Conservation (phyloP, 2,113 vertebrate genomes). For the Neolamprologus falcicula region DNA sequence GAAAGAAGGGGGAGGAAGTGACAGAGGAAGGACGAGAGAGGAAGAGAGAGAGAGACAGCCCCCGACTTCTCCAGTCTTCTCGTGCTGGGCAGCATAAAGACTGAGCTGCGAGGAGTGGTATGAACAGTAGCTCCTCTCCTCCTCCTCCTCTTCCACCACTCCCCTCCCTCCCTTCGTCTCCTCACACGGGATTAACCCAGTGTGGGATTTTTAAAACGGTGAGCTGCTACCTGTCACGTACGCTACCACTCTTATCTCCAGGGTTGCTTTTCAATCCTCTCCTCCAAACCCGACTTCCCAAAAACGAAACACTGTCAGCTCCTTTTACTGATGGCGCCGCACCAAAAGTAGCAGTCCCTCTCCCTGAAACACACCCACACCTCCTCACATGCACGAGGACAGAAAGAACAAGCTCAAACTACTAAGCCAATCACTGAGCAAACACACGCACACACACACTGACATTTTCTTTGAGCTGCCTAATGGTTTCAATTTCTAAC, state of each 20-base stretch:
- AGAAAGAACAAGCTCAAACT: slow-evolving; percentile 19
- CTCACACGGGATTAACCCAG: slow-evolving; percentile 56
- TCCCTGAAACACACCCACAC: slow-evolving; percentile 12
- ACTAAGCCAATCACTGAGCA: slow-evolving; percentile 10
- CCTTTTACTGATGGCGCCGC: background rate
- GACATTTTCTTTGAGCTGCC: slow-evolving; percentile 42
- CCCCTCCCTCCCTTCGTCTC: background rate
- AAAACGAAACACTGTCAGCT: background rate
- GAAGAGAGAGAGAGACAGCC: slow-evolving; percentile 29
- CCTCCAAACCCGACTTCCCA: background rate
- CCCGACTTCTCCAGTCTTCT: slow-evolving; percentile 46
- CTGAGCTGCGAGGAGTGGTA: slow-evolving; percentile 51
- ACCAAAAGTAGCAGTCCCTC: slow-evolving; percentile 14
- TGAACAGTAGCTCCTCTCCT: slow-evolving; percentile 19
- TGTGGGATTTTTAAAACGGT: slow-evolving; percentile 50
- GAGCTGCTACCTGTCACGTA: slow-evolving; percentile 66
- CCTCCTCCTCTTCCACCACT: background rate
- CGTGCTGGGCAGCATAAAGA: slow-evolving; percentile 52
- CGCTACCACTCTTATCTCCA: slow-evolving; percentile 8
- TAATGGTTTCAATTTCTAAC: slow-evolving; percentile 48
- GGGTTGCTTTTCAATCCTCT: slow-evolving; percentile 9
- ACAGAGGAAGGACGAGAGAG: slow-evolving; percentile 46
- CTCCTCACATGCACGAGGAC: background rate
- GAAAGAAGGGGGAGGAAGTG: slow-evolving; percentile 9
- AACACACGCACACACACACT: background rate